These are phyloP conservation scores for Oryzias sinensis DNA, from an alignment of 2,797 vertebrate species.

Conservation along the genomic window DNA sequence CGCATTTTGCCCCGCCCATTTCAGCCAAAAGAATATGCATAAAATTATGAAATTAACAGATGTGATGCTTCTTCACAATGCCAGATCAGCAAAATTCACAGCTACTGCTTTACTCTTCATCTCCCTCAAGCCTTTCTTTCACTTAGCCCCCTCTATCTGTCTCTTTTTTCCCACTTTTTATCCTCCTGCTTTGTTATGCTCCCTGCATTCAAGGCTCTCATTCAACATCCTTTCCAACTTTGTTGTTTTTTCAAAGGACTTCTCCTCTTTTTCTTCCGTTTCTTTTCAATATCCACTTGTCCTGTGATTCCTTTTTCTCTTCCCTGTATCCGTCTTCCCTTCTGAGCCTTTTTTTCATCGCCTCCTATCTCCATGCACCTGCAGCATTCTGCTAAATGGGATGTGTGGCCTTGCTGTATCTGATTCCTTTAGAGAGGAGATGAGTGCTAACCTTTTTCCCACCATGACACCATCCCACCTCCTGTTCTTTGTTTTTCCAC, in stretches of 20 bases:
- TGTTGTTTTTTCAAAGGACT: constrained; percentile 43
- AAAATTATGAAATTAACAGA: constrained; percentile 52
- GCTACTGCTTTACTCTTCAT: constrained; percentile 45
- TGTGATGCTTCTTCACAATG: constrained; percentile 51
- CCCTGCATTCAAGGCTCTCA: constrained; percentile 49
- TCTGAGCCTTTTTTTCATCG: constrained; percentile 17
- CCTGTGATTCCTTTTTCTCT: constrained; percentile 45
- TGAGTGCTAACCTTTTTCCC: constrained; percentile 55
- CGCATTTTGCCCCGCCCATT: constrained; percentile 40
- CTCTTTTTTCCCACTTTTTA: constrained; percentile 47
- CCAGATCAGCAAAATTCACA: constrained; percentile 65
- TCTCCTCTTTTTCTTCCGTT: constrained; percentile 23
- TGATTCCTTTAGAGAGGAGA: constrained; percentile 64
- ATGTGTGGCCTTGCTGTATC: constrained; percentile 63
- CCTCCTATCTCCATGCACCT: constrained; percentile 36
- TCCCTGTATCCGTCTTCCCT: constrained; percentile 38
- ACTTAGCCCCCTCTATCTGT: constrained; percentile 68
- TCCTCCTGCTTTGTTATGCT: constrained; percentile 58
- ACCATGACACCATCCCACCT: constrained; percentile 43
- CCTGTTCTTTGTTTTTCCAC: constrained; percentile 59
- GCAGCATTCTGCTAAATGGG: constrained; percentile 65
- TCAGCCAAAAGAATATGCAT: constrained; percentile 21
- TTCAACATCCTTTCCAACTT: constrained; percentile 40
- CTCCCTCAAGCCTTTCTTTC: constrained; percentile 62
- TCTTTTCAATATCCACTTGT: constrained; percentile 47